phyloP scores from a whole-genome alignment of 2,888 invertebrate genomes.

The Ommatoiulus sabulosus region DNA sequence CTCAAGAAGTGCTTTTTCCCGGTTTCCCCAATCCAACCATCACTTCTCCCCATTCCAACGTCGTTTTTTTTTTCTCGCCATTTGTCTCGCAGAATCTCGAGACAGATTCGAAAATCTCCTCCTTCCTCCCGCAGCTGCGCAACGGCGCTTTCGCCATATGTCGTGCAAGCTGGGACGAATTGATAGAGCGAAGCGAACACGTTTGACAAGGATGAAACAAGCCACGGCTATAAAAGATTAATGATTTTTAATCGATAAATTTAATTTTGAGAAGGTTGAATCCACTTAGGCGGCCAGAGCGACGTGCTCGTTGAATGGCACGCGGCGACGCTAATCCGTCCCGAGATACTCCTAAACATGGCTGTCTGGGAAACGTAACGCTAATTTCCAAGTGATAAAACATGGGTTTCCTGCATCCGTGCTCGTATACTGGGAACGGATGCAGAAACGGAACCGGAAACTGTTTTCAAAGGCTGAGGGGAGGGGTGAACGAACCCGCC shows the following conservation, averaged over 20 bases:
- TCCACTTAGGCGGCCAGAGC: background rate
- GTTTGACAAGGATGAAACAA: background rate
- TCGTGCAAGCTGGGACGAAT: conserved; percentile 16
- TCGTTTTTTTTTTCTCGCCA: background rate
- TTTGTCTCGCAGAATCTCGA: background rate
- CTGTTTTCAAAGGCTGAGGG: no score
- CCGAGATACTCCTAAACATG: background rate
- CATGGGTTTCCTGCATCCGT: no score
- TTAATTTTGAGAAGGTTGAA: conserved; percentile 24
- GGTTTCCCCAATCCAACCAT: background rate
- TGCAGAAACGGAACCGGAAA: no score
- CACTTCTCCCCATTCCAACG: background rate
- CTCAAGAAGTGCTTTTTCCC: background rate
- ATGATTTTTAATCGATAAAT: conserved; percentile 27
- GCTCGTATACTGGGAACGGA: no score
- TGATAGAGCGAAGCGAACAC: background rate
- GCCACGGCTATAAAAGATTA: conserved; percentile 3
- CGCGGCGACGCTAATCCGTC: background rate
- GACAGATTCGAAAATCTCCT: background rate
- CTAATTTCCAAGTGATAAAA: no score
- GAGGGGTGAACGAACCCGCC: no score
- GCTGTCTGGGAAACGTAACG: no score
- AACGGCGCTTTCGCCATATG: conserved; percentile 18
- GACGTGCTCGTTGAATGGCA: background rate
- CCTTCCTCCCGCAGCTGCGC: background rate